Evolutionary conservation across 2,888 invertebrate species (phyloP), one percentile per base, ranked within the genome.

Genomic region (Abrostola tripartita): DNA sequence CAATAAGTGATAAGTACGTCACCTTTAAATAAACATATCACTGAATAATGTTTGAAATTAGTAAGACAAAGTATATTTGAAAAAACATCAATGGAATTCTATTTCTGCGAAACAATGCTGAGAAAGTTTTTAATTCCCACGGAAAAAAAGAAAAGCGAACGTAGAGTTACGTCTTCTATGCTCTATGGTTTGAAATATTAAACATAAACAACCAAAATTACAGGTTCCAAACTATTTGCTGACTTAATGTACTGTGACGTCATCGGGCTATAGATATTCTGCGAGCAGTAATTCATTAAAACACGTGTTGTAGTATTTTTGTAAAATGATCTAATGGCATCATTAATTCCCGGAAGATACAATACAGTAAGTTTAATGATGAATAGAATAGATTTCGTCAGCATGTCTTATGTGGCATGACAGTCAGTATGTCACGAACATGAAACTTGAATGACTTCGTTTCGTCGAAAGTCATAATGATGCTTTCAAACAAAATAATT

Each of bases 201-300:
- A 76, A 75, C 65, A 71, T 75, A 81, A 78, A 83, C 71, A 86
- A 82, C 79, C 81, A 82, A 53, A 83, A 81, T 81, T 81, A 87
- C 82, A 82, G 79, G 83, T 86, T 84, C 71, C 65, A 59, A 82
- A 79, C 77, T 74, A 83, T 82, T 74, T 71, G 81, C 74, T 79
- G 85, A 88, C 82, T 83, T 79, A 78, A 82, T 73, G 70, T 24
- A 41, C 59, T 72, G 74, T 89, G 89, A 88, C 87, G 90, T 89
- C 86, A 90, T 73, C 64, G 57, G 49, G 66, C 35, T 14, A 38
- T 41, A 52, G 24, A 61, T 68, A 66, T 65, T 60, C 60, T 24
- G 61, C 60, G 24, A 52, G 41, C 38, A 57, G 52, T 62, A 47
- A 47, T 65, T 68, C 65, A 56, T 68, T 51, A 51, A 68, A 63